phyloP scores from a whole-genome alignment of 2,888 invertebrate genomes.

The Euplagia quadripunctaria region DNA sequence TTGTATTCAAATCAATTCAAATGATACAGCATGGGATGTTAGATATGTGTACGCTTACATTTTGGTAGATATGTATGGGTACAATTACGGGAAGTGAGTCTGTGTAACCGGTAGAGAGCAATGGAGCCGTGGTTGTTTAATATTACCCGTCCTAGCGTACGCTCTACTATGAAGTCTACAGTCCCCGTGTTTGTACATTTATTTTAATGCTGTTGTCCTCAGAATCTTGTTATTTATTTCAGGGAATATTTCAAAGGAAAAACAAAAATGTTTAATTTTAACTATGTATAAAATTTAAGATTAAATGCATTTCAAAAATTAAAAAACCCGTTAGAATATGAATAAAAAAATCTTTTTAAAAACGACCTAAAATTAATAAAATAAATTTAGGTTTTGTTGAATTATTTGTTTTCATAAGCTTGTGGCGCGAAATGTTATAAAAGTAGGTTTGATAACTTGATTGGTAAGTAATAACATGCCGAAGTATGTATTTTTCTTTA shows the following conservation, averaged over 20 bases:
- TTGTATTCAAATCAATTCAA: neutral
- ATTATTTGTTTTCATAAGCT: too few species aligned
- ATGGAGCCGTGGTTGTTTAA: slow-evolving; percentile 3
- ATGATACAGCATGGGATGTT: neutral
- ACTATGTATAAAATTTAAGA: neutral
- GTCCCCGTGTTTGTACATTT: neutral
- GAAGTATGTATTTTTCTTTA: too few species aligned
- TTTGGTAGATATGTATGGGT: neutral
- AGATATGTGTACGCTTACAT: neutral
- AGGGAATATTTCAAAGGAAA: neutral
- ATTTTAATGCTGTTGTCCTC: neutral
- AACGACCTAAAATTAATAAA: too few species aligned
- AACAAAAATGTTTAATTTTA: neutral
- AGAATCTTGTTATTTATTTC: neutral
- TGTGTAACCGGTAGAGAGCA: neutral
- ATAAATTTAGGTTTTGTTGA: too few species aligned
- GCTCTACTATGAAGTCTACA: neutral
- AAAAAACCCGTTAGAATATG: neutral
- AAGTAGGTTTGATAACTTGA: too few species aligned
- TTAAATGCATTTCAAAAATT: neutral
- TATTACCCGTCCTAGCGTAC: slow-evolving; percentile 9
- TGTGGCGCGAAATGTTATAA: too few species aligned
- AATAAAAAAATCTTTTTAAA: too few species aligned
- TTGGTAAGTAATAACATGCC: too few species aligned
- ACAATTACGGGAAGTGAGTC: slow-evolving; percentile 12